Conservation (phyloP, 2,797 vertebrate genomes). For the Gambusia yucatana region DNA sequence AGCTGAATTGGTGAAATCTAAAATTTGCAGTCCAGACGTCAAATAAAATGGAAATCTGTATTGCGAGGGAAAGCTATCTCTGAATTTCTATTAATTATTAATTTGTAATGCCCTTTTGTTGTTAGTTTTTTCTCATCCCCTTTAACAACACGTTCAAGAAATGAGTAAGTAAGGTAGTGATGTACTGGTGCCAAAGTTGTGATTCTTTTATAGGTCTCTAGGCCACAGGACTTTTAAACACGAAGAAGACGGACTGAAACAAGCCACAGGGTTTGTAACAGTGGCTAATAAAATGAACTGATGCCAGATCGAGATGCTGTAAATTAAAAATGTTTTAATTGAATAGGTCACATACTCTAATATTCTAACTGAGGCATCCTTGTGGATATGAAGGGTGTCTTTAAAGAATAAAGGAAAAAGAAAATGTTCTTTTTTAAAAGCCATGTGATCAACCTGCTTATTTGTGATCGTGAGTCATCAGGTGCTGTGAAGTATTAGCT, state of each 20-base stretch:
- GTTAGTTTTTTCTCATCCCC: neutral
- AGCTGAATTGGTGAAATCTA: neutral
- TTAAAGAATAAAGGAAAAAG: conserved; percentile 14
- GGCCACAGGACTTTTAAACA: conserved; percentile 1
- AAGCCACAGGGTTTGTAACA: neutral
- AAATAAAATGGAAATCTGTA: neutral
- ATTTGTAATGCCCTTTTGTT: conserved; percentile 15
- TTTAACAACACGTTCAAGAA: neutral
- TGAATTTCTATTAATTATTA: neutral
- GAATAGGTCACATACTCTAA: neutral
- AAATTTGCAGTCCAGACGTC: neutral
- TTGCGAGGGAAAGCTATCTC: neutral
- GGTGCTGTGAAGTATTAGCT: conserved; percentile 37
- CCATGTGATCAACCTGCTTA: conserved; percentile 57
- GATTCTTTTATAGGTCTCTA: neutral
- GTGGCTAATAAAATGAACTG: neutral
- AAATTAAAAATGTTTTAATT: conserved; percentile 4
- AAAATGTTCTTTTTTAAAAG: conserved; percentile 12
- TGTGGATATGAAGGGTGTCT: conserved; percentile 1
- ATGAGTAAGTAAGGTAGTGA: conserved; percentile 5
- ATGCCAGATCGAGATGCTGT: neutral
- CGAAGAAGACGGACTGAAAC: conserved; percentile 5
- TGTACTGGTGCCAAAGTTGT: conserved; percentile 4
- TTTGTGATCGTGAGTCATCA: conserved; percentile 69
- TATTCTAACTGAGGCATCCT: neutral